These are phyloP conservation scores for Drosophila parthenogenetica DNA, from an alignment of 2,888 invertebrate genomes.

Conservation along the genomic window DNA sequence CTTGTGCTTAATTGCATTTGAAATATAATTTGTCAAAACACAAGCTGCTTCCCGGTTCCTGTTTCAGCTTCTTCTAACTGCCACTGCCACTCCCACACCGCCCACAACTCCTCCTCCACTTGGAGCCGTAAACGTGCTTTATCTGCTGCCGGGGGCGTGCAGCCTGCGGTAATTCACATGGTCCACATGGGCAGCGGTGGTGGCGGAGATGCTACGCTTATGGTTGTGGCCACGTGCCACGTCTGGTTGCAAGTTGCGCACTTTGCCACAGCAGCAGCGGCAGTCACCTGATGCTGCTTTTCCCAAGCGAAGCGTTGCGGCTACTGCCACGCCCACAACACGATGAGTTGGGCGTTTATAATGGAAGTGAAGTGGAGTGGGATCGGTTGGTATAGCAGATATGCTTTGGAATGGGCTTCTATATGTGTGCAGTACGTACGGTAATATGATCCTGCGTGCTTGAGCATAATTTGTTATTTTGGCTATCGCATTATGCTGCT, in stretches of 20 bases:
- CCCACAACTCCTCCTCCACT: not conserved
- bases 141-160: conserved; percentile 51
- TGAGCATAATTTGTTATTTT: conserved; percentile 77
- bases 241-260: conserved; percentile 51
- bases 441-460: conserved; percentile 75
- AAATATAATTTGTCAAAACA: conserved; percentile 65
- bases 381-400: not conserved
- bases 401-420: not conserved
- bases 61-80: not conserved
- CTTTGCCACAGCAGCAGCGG: conserved; percentile 11
- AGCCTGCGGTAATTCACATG: conserved; percentile 56
- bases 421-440: conserved; percentile 13
- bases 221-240: conserved; percentile 50
- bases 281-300: conserved; percentile 73
- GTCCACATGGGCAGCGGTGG: conserved; percentile 29
- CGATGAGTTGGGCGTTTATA: conserved; percentile 43
- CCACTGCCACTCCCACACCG: too few relatives aligned
- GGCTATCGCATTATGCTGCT: conserved; percentile 60
- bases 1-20: conserved; percentile 54
- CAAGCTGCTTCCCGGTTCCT: conserved; percentile 8
- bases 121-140: conserved; percentile 60
- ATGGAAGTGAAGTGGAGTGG: conserved; percentile 14
- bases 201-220: not conserved
- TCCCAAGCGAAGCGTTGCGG: conserved; percentile 51
- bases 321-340: conserved; percentile 33